A percentile compares a stretch with the other conserved stretches of the same genome.
These are phyloP conservation scores for Phoenicopterus ruber DNA, from an alignment of 2,113 vertebrate genomes.

Conservation along the genomic window DNA sequence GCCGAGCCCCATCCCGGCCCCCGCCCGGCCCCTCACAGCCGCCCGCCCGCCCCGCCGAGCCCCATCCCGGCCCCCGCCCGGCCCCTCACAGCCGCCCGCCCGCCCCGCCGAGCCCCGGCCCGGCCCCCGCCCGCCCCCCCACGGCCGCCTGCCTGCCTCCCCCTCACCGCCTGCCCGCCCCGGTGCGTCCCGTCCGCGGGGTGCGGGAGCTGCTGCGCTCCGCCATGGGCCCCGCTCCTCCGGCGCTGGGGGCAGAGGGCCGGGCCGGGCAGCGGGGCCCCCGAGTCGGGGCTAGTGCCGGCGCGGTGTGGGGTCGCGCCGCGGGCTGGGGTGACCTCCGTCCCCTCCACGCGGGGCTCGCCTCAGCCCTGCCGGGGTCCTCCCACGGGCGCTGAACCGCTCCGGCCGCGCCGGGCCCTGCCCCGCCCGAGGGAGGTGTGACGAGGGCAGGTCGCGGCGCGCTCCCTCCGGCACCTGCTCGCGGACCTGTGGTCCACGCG, in stretches of 20 bases:
- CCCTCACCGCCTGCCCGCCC: background rate
- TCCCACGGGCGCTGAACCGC: rapidly evolving
- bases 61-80: too few relatives aligned
- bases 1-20: too few relatives aligned
- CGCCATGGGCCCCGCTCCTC: background rate
- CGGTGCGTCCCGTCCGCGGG: background rate
- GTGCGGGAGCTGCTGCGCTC: background rate
- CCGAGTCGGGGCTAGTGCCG: too few relatives aligned
- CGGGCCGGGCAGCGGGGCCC: too few relatives aligned
- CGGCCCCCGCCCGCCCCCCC: background rate
- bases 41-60: too few relatives aligned
- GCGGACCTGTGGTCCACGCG: rapidly evolving
- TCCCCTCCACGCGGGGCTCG: background rate
- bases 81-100: background rate
- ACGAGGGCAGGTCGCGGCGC: rapidly evolving
- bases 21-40: too few relatives aligned
- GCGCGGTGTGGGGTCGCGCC: background rate
- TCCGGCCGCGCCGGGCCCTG: background rate
- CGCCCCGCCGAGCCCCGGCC: background rate
- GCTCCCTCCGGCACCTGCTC: rapidly evolving
- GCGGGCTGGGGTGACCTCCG: background rate
- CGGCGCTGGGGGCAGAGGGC: background rate
- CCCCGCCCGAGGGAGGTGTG: background rate
- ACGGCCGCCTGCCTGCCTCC: background rate
- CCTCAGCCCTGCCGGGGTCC: too few relatives aligned